phyloP scores from a whole-genome alignment of 1,140 invertebrate genomes.

The Popillia japonica region DNA sequence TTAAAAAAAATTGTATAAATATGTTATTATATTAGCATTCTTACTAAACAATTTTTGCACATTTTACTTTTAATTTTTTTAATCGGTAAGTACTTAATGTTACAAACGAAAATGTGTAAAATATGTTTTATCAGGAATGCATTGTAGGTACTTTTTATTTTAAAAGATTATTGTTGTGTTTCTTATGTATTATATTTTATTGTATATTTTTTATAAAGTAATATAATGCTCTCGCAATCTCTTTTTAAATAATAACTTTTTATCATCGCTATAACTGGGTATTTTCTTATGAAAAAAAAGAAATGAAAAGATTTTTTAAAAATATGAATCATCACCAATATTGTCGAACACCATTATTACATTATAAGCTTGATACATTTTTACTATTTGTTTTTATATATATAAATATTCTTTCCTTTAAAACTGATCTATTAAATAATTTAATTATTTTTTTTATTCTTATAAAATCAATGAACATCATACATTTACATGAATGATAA shows the following conservation, averaged over 20 bases:
- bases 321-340: background rate
- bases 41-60: background rate
- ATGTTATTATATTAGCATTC: background rate
- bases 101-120: background rate
- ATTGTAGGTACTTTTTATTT: conserved; percentile 4
- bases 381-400: too few relatives aligned
- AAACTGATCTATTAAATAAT: too few relatives aligned
- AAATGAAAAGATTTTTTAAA: background rate
- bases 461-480: too few relatives aligned
- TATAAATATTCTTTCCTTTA: too few relatives aligned
- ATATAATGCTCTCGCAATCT: conserved; percentile 18
- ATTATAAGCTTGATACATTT: background rate
- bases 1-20: background rate
- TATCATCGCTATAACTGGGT: background rate
- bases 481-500: too few relatives aligned
- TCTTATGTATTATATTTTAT: background rate
- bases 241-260: background rate
- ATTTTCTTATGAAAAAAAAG: background rate
- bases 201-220: conserved; percentile 23
- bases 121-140: background rate
- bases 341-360: background rate
- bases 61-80: background rate
- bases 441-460: too few relatives aligned
- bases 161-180: background rate
- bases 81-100: background rate